Conservation (phyloP, 2,888 invertebrate species). For the Drosophila bunnanda region DNA sequence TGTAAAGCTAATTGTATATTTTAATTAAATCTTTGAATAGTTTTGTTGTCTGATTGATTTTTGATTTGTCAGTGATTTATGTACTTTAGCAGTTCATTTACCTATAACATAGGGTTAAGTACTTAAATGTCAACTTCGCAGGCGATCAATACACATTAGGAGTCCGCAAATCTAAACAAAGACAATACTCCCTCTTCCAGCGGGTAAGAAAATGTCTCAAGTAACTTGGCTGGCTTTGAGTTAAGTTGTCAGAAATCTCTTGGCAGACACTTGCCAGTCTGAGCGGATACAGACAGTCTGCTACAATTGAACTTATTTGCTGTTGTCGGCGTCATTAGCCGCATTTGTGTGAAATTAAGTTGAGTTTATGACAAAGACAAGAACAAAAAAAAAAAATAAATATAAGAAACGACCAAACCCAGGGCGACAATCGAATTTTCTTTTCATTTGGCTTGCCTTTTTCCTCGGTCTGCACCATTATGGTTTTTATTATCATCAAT, state of each 20-base stretch:
- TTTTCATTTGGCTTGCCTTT: constrained; percentile 12
- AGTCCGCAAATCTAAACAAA: background rate
- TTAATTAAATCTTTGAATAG: background rate
- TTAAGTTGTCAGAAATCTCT: constrained; percentile 40
- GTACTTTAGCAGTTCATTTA: background rate
- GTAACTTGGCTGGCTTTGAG: constrained; percentile 32
- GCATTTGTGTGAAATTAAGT: constrained; percentile 77
- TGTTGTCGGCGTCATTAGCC: constrained; percentile 75
- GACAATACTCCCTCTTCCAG: constrained; percentile 2
- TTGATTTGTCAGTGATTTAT: background rate
- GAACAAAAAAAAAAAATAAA: constrained; percentile 2
- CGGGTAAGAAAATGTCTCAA: constrained; percentile 19
- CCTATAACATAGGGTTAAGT: background rate
- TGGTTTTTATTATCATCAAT: constrained; percentile 80
- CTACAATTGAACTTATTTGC: constrained; percentile 44
- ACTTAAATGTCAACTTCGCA: background rate
- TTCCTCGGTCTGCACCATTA: constrained; percentile 57
- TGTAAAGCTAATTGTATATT: background rate
- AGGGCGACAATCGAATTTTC: constrained; percentile 48
- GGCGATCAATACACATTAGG: constrained; percentile 1
- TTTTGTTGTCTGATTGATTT: background rate
- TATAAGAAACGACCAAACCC: constrained; percentile 1
- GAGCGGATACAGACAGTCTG: constrained; percentile 26
- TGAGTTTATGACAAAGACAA: constrained; percentile 69
- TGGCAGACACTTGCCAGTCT: constrained; percentile 41